Conservation (phyloP, 37 sponge, comb jelly and placozoan species). For the Beroe ovata region DNA sequence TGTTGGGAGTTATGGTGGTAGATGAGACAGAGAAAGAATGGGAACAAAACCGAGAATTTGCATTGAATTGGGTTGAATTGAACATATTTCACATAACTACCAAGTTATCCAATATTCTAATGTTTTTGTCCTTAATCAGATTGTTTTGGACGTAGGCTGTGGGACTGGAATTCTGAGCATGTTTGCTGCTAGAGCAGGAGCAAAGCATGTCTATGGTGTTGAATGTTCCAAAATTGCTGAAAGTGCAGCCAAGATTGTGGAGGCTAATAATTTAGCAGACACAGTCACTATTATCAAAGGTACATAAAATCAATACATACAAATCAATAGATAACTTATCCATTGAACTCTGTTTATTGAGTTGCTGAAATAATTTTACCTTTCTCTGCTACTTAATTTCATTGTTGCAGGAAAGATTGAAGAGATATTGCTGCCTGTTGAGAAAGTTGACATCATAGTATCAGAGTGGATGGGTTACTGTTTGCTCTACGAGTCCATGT, state of each 20-base stretch:
- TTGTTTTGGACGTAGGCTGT: constrained; percentile 94
- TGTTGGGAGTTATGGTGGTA: no score
- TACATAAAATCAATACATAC: no score
- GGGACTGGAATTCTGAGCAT: constrained; percentile 96
- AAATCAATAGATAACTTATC: no score
- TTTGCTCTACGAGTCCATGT: constrained; percentile 97
- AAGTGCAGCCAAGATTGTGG: constrained; percentile 60
- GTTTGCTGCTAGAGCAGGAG: constrained; percentile 92
- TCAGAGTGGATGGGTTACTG: constrained; percentile 99
- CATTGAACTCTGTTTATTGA: no score
- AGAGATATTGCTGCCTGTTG: constrained; percentile 88
- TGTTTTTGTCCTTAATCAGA: background rate
- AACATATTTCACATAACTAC: no score
- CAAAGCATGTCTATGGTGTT: constrained; percentile 86
- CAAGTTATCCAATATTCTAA: no score
- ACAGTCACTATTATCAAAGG: constrained; percentile 56
- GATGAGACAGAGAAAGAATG: no score
- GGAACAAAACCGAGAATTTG: no score
- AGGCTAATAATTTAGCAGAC: constrained; percentile 29
- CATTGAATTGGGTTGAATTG: no score
- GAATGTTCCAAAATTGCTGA: constrained; percentile 67
- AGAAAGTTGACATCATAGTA: constrained; percentile 90
- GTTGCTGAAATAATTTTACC: no score
- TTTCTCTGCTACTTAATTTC: no score
- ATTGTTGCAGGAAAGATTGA: constrained; percentile 88